Evolutionary conservation across 2,888 invertebrate genomes (phyloP).

Genomic region (Electrophaes corylata): DNA sequence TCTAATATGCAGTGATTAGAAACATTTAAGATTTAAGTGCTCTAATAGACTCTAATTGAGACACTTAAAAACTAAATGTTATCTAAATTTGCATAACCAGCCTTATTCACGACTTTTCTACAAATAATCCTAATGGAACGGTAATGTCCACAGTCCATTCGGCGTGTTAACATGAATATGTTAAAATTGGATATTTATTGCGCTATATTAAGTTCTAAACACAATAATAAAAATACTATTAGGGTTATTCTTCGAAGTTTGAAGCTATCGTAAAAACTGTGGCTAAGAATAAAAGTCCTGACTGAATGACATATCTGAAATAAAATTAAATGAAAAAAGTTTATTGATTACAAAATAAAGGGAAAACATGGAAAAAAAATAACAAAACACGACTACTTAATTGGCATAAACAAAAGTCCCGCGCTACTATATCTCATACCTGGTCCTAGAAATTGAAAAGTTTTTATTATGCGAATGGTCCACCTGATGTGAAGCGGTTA

Average conservation of each 20-base stretch:
- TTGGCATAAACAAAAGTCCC: too few species aligned
- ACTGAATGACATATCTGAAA: too few species aligned
- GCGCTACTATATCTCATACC: too few species aligned
- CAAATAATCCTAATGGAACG: slow-evolving; percentile 50
- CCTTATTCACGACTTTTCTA: slow-evolving; percentile 39
- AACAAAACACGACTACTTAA: too few species aligned
- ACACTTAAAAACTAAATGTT: slow-evolving; percentile 30
- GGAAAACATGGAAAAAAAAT: too few species aligned
- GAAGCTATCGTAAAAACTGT: slow-evolving; percentile 32
- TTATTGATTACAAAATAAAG: too few species aligned
- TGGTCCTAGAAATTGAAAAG: too few species aligned
- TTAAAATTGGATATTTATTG: slow-evolving; percentile 62
- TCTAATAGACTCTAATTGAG: not conserved
- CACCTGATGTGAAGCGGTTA: too few species aligned
- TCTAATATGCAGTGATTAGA: not conserved
- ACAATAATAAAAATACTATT: slow-evolving; percentile 46
- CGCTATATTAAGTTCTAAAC: slow-evolving; percentile 48
- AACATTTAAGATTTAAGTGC: not conserved
- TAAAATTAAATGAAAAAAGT: too few species aligned
- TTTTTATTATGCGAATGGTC: too few species aligned
- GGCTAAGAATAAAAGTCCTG: too few species aligned
- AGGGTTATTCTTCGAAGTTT: slow-evolving; percentile 33
- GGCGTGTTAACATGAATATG: slow-evolving; percentile 62
- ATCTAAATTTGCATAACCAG: slow-evolving; percentile 58
- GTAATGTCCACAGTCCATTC: slow-evolving; percentile 45